Evolutionary conservation across 2,113 vertebrate species (phyloP).

Genomic region (Loxodonta africana): DNA sequence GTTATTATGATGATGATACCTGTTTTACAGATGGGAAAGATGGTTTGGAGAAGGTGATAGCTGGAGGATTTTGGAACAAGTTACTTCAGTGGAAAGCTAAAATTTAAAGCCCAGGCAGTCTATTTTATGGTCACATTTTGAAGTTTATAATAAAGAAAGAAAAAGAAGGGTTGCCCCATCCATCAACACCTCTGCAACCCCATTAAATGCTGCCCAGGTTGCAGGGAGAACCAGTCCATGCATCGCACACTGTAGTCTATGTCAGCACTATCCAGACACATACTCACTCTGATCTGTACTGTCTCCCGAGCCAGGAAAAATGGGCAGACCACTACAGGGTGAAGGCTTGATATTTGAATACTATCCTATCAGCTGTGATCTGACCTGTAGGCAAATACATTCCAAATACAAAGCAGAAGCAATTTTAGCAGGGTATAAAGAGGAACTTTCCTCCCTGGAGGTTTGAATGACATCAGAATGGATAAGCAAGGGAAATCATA

Average conservation of each 20-base stretch:
- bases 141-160: not conserved
- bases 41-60: not conserved
- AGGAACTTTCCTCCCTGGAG: conserved; percentile 65
- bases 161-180: not conserved
- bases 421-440: conserved; percentile 31
- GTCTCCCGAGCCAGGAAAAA: not conserved
- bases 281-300: not conserved
- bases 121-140: not conserved
- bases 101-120: not conserved
- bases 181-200: not conserved
- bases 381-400: conserved; percentile 65
- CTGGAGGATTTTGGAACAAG: not conserved
- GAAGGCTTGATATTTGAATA: not conserved
- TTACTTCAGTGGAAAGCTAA: conserved; percentile 1
- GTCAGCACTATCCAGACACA: not conserved
- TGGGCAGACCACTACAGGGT: not conserved
- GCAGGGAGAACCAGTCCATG: too few species aligned
- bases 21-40: not conserved
- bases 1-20: not conserved
- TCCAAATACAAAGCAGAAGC: conserved; percentile 16
- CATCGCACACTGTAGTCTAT: not conserved
- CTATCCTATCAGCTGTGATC: conserved; percentile 42
- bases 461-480: conserved; percentile 78
- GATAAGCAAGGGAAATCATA: conserved; percentile 52
- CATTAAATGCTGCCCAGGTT: not conserved